Conservation (phyloP, 2,888 invertebrate genomes). For the Melieria crassipennis region DNA sequence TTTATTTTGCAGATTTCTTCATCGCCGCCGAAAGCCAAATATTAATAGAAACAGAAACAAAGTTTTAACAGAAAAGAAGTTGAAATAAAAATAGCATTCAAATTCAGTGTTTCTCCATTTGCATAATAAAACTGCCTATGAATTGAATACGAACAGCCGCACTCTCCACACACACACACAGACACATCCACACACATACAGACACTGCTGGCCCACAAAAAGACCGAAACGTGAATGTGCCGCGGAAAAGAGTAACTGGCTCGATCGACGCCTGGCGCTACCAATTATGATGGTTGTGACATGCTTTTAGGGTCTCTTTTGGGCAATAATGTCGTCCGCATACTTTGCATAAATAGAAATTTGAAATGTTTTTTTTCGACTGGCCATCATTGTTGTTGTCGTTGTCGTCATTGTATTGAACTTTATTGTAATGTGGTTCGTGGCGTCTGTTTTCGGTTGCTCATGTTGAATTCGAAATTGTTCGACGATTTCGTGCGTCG, state of each 20-base stretch:
- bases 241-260: slow-evolving; percentile 2
- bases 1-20: not conserved
- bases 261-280: not conserved
- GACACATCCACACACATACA: no score
- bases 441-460: not conserved
- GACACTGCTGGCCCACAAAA: no score
- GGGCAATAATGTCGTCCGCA: slow-evolving; percentile 50
- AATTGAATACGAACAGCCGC: slow-evolving; percentile 1
- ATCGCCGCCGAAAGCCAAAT: not conserved
- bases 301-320: slow-evolving; percentile 53
- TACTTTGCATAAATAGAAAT: slow-evolving; percentile 58
- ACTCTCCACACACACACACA: not conserved
- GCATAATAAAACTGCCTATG: slow-evolving; percentile 56
- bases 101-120: slow-evolving; percentile 58
- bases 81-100: slow-evolving; percentile 43
- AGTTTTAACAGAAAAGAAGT: slow-evolving; percentile 17
- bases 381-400: no score
- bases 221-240: no score
- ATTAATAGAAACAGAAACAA: slow-evolving; percentile 30
- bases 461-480: slow-evolving; percentile 6
- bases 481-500: no score
- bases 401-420: no score
- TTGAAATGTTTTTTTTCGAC: not conserved
- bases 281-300: slow-evolving; percentile 51
- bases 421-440: no score